Evolutionary conservation across 1,140 invertebrate genomes (phyloP).

Genomic region (Pollicipes pollicipes): DNA sequence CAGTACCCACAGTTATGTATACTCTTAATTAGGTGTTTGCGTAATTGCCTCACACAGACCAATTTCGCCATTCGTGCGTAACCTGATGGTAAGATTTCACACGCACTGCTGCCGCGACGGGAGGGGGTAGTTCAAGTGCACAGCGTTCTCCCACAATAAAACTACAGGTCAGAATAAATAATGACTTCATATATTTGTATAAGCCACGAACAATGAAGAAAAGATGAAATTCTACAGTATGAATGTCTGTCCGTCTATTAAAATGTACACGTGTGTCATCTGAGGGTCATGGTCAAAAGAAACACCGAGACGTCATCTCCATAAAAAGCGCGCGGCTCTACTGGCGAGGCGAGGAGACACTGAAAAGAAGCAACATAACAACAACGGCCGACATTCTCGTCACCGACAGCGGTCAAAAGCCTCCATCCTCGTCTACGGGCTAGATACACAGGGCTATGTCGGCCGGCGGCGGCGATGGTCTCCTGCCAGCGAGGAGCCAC

Average conservation of each 20-base stretch:
- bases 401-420: neutral
- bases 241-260: neutral
- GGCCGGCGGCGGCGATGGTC: too few relatives aligned
- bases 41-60: too few relatives aligned
- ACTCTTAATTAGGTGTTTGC: too few relatives aligned
- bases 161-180: neutral
- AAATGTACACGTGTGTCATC: neutral
- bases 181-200: conserved; percentile 2
- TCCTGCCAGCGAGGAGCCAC: too few relatives aligned
- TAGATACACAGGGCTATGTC: neutral
- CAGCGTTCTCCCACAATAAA: too few relatives aligned
- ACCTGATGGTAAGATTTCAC: too few relatives aligned
- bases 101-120: too few relatives aligned
- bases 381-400: neutral
- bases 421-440: neutral
- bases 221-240: conserved; percentile 2
- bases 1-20: too few relatives aligned
- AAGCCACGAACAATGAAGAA: neutral
- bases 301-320: too few relatives aligned
- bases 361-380: neutral
- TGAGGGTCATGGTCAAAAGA: neutral
- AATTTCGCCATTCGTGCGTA: too few relatives aligned
- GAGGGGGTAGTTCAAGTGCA: too few relatives aligned
- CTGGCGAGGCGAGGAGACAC: neutral
- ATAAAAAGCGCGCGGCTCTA: neutral